These are phyloP conservation scores for Chloebia gouldiae DNA, from an alignment of 2,113 vertebrate genomes.

Conservation along the genomic window DNA sequence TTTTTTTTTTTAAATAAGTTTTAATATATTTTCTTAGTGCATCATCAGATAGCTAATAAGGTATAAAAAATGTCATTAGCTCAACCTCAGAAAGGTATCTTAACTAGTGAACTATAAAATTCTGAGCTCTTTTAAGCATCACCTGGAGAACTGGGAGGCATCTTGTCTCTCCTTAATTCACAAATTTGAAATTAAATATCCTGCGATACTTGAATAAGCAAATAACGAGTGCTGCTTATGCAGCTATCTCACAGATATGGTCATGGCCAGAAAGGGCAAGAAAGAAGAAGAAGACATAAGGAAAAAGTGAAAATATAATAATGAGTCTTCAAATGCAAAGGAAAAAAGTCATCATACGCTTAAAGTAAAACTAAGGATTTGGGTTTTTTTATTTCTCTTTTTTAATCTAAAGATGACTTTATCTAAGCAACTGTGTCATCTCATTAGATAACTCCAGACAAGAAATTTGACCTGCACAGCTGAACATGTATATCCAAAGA, in stretches of 20 bases:
- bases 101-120: constrained; percentile 67
- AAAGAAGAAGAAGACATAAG: constrained; percentile 2
- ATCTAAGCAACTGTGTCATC: neutral
- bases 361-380: neutral
- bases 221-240: constrained; percentile 60
- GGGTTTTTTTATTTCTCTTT: neutral
- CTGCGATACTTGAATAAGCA: constrained; percentile 71
- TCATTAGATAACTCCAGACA: neutral
- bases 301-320: constrained; percentile 39
- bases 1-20: neutral
- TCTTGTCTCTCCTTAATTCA: constrained; percentile 53
- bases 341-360: neutral
- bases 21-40: constrained; percentile 63
- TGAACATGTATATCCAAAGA: neutral
- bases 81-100: constrained; percentile 61
- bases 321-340: constrained; percentile 37
- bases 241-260: constrained; percentile 36
- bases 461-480: neutral
- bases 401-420: neutral
- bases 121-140: constrained; percentile 51
- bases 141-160: constrained; percentile 54
- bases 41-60: constrained; percentile 62
- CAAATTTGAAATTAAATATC: constrained; percentile 63
- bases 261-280: constrained; percentile 30
- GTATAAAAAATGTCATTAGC: constrained; percentile 66